A percentile compares a stretch with the other conserved stretches of the same genome.
These are phyloP conservation scores for Papilio dardanus DNA, from an alignment of 1,140 invertebrate species.

Conservation along the genomic window DNA sequence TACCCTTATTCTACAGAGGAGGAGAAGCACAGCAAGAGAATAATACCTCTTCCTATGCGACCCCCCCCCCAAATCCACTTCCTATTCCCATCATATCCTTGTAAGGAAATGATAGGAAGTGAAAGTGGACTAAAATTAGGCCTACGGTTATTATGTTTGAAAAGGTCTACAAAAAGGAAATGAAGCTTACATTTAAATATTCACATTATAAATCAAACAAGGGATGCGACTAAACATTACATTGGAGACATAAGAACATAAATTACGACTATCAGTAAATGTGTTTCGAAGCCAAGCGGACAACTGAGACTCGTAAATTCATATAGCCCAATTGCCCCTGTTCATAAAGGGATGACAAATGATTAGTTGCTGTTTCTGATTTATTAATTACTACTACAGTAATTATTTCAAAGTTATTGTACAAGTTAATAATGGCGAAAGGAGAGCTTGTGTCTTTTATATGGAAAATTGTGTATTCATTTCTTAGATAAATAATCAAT, in stretches of 20 bases:
- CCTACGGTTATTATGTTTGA: too few species aligned
- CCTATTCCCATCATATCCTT: too few species aligned
- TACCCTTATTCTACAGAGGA: too few species aligned
- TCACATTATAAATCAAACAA: not conserved
- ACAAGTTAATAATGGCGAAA: not conserved
- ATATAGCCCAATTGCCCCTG: conserved; percentile 2
- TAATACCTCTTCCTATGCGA: too few species aligned
- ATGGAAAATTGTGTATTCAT: not conserved
- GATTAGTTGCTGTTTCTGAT: not conserved
- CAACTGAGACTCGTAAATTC: conserved; percentile 25
- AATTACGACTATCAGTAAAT: conserved; percentile 23
- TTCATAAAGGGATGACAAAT: conserved; percentile 17
- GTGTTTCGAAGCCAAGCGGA: conserved; percentile 10
- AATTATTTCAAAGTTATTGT: not conserved
- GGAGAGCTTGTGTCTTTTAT: not conserved
- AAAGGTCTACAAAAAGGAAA: too few species aligned
- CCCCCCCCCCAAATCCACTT: too few species aligned
- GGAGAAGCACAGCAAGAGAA: too few species aligned
- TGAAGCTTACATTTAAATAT: not conserved
- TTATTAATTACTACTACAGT: not conserved
- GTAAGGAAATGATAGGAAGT: too few species aligned
- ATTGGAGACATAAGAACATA: not conserved
- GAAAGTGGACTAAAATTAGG: too few species aligned
- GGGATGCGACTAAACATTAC: not conserved
- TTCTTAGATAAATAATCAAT: too few species aligned